Evolutionary conservation across 2,888 invertebrate species (phyloP).

Genomic region (Lymantria dispar): DNA sequence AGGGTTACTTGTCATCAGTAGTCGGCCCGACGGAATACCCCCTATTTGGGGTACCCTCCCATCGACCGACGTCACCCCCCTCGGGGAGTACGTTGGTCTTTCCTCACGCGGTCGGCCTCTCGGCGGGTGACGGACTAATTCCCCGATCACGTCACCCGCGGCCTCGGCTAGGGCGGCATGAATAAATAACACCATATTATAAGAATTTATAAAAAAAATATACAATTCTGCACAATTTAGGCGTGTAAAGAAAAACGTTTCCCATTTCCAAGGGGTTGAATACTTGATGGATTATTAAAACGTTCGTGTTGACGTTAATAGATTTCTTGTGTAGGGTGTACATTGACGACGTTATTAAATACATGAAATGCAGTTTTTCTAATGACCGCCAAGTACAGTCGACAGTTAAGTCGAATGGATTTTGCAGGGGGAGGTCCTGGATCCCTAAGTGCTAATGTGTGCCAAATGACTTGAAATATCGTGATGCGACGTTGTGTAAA

Average conservation of each 20-base stretch:
- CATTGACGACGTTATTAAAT: slow-evolving; percentile 73
- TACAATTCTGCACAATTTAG: slow-evolving; percentile 13
- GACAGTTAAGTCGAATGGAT: slow-evolving; percentile 33
- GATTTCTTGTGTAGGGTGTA: slow-evolving; percentile 67
- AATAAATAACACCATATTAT: background rate
- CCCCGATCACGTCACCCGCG: too few species aligned
- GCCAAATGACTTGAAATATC: slow-evolving; percentile 59
- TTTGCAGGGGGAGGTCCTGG: slow-evolving; percentile 26
- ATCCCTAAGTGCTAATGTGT: slow-evolving; percentile 49
- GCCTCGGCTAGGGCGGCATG: too few species aligned
- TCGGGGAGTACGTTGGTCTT: too few species aligned
- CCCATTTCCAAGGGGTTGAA: slow-evolving; percentile 45
- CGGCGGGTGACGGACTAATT: too few species aligned
- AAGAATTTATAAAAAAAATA: slow-evolving; percentile 2
- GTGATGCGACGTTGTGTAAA: slow-evolving; percentile 34
- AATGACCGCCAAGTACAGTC: slow-evolving; percentile 46
- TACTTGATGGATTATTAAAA: slow-evolving; percentile 66
- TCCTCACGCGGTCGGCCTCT: too few species aligned
- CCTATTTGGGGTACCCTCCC: too few species aligned
- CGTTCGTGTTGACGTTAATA: slow-evolving; percentile 72
- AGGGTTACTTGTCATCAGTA: too few species aligned
- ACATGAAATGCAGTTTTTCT: slow-evolving; percentile 79
- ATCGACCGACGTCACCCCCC: too few species aligned
- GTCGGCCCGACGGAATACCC: too few species aligned
- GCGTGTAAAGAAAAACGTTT: slow-evolving; percentile 20